Conservation (phyloP, 2,888 invertebrate genomes). For the Sphaerophoria rueppellii region DNA sequence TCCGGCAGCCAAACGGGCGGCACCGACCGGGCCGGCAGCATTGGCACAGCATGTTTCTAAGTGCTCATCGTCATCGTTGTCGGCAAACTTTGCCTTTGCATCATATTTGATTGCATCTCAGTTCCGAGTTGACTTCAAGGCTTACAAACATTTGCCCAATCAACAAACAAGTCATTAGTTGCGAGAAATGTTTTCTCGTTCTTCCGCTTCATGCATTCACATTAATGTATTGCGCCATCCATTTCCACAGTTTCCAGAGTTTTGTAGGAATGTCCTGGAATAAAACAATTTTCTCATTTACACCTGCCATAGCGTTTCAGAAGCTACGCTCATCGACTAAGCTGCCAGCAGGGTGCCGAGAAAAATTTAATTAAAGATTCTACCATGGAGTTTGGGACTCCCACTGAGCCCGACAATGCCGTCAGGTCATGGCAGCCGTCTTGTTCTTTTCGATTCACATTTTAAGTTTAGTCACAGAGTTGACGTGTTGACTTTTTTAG, state of each 20-base stretch:
- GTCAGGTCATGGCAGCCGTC: neutral
- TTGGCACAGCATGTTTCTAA: neutral
- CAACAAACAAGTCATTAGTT: constrained; percentile 69
- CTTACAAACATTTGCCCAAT: constrained; percentile 62
- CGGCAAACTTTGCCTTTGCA: constrained; percentile 39
- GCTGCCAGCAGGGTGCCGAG: constrained; percentile 16
- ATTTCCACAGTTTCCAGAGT: constrained; percentile 12
- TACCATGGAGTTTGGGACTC: constrained; percentile 38
- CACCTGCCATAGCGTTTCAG: constrained; percentile 43
- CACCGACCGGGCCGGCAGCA: neutral
- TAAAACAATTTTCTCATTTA: constrained; percentile 58
- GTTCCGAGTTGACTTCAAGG: constrained; percentile 28
- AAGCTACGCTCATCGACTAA: constrained; percentile 1
- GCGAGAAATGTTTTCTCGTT: constrained; percentile 40
- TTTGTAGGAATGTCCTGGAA: constrained; percentile 11
- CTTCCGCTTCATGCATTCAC: neutral
- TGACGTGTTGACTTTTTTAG: constrained; percentile 45
- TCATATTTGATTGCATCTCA: constrained; percentile 50
- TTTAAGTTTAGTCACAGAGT: constrained; percentile 32
- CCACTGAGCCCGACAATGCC: neutral
- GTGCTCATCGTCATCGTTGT: neutral
- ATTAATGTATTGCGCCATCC: neutral
- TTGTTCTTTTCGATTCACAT: constrained; percentile 46
- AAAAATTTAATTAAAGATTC: constrained; percentile 70
- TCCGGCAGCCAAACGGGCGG: constrained; percentile 22